Conservation (phyloP, 2,113 vertebrate genomes). For the Cyprinodon brontotheroides region DNA sequence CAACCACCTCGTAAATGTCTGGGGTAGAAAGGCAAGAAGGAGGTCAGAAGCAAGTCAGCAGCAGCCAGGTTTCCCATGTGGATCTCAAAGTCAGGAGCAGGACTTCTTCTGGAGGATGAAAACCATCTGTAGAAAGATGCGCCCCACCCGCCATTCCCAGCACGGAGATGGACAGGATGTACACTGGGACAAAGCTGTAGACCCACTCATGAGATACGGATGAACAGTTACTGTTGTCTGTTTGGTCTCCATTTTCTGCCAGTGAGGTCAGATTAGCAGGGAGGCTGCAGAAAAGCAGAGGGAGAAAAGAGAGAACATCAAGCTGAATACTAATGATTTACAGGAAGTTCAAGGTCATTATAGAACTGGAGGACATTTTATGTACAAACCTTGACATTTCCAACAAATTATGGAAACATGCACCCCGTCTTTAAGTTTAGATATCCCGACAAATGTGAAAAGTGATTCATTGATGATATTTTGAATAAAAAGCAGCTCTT, state of each 20-base stretch:
- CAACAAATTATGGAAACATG: too few species aligned
- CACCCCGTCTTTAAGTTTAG: too few species aligned
- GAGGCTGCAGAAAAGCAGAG: slow-evolving; percentile 16
- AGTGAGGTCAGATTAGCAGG: neutral
- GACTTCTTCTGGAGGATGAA: slow-evolving; percentile 88
- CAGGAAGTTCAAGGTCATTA: too few species aligned
- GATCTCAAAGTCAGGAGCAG: slow-evolving; percentile 90
- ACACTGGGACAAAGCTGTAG: slow-evolving; percentile 72
- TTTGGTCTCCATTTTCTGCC: slow-evolving; percentile 2
- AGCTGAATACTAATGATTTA: too few species aligned
- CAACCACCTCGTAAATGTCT: too few species aligned
- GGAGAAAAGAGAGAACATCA: neutral
- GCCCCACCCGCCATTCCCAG: slow-evolving; percentile 80
- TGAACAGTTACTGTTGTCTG: slow-evolving; percentile 12
- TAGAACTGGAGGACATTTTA: too few species aligned
- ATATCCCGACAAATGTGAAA: too few species aligned
- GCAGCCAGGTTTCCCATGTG: slow-evolving; percentile 90
- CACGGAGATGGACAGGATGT: slow-evolving; percentile 81
- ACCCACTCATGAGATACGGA: slow-evolving; percentile 50
- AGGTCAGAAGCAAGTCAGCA: slow-evolving; percentile 87
- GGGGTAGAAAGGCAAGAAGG: slow-evolving; percentile 89
- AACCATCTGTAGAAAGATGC: slow-evolving; percentile 85
- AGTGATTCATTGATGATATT: too few species aligned
- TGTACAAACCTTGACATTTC: too few species aligned
- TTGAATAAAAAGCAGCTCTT: too few species aligned